Conservation (phyloP, 2,113 vertebrate species). For the Chaenogobius annularis region DNA sequence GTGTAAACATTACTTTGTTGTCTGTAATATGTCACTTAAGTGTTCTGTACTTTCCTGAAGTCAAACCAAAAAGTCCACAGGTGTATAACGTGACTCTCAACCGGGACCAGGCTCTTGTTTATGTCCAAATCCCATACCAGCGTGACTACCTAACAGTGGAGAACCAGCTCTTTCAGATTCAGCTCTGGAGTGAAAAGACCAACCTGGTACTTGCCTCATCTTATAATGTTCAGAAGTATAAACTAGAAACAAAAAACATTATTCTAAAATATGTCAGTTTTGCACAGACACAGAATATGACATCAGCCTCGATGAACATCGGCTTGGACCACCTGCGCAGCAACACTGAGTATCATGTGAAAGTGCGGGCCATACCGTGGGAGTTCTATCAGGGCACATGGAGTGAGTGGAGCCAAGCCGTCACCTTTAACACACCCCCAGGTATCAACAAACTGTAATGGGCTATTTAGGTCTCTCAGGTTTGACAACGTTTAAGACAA, state of each 20-base stretch:
- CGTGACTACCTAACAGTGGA: slow-evolving; percentile 39
- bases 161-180: slow-evolving; percentile 51
- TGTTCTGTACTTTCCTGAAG: slow-evolving; percentile 38
- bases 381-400: slow-evolving; percentile 48
- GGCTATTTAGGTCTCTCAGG: no score
- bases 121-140: slow-evolving; percentile 36
- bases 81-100: slow-evolving; percentile 47
- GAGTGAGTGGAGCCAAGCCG: slow-evolving; percentile 67
- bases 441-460: slow-evolving; percentile 27
- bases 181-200: slow-evolving; percentile 13
- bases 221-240: neutral
- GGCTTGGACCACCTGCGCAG: slow-evolving; percentile 22
- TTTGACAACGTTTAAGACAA: neutral
- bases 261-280: neutral
- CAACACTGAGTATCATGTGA: slow-evolving; percentile 35
- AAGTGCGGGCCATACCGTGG: slow-evolving; percentile 48
- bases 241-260: neutral
- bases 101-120: slow-evolving; percentile 14
- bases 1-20: neutral
- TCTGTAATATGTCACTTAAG: neutral
- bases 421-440: slow-evolving; percentile 35
- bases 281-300: slow-evolving; percentile 26
- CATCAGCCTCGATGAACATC: slow-evolving; percentile 22
- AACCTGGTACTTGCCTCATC: slow-evolving; percentile 12
- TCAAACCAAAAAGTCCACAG: slow-evolving; percentile 62